phyloP scores from a whole-genome alignment of 1,140 invertebrate species.

The Drosophila takahashii region DNA sequence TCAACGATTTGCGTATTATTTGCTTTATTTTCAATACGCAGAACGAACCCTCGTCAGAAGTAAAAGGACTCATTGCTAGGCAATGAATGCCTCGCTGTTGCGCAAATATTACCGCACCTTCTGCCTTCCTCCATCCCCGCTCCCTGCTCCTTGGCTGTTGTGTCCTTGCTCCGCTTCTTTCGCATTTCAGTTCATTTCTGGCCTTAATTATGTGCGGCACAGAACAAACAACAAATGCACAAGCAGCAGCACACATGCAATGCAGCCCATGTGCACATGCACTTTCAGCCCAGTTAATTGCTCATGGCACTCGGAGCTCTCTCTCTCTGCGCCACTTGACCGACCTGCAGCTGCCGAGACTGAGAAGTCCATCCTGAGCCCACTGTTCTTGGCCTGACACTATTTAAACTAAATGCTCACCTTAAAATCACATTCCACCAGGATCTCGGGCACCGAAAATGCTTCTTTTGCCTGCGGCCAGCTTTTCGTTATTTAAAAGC shows the following conservation, averaged over 20 bases:
- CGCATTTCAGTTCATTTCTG: conserved; percentile 62
- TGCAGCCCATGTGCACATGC: conserved; percentile 40
- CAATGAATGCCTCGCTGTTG: conserved; percentile 49
- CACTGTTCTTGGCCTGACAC: conserved; percentile 42
- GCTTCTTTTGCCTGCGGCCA: conserved; percentile 46
- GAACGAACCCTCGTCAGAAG: conserved; percentile 66
- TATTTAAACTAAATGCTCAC: conserved; percentile 54
- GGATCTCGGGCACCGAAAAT: conserved; percentile 36
- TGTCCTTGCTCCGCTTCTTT: conserved; percentile 80
- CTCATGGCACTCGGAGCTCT: conserved; percentile 60
- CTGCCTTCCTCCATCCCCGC: background rate
- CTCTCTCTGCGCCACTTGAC: conserved; percentile 69
- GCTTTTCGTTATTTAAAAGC: conserved; percentile 77
- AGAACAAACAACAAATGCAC: conserved; percentile 72
- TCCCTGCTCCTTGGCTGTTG: conserved; percentile 30
- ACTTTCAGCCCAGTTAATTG: conserved; percentile 66
- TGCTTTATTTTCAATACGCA: conserved; percentile 75
- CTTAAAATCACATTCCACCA: conserved; percentile 60
- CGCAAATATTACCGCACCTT: conserved; percentile 42
- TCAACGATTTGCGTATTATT: conserved; percentile 72
- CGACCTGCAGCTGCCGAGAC: conserved; percentile 61
- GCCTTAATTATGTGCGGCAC: conserved; percentile 79
- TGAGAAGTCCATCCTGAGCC: background rate
- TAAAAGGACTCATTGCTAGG: conserved; percentile 55
- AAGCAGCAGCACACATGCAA: conserved; percentile 45